Conservation (phyloP, 2,888 invertebrate species). For the Standfussiana lucernea region DNA sequence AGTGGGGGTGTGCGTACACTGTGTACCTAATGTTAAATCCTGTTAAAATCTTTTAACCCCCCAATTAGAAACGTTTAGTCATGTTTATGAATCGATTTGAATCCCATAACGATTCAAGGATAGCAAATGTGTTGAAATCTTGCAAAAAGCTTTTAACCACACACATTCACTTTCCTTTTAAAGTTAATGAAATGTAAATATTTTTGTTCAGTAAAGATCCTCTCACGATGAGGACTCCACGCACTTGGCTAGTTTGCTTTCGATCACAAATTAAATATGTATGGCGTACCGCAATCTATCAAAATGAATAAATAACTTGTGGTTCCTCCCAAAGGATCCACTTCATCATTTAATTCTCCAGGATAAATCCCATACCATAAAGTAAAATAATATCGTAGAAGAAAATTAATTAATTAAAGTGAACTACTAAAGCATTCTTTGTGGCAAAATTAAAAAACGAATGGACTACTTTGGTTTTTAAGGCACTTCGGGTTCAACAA, state of each 20-base stretch:
- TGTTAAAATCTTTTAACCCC: neutral
- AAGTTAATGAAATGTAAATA: neutral
- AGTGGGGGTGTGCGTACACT: neutral
- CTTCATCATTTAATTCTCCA: slow-evolving; percentile 18
- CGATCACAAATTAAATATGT: slow-evolving; percentile 60
- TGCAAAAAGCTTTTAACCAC: too few relatives aligned
- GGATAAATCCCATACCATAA: neutral
- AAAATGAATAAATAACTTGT: slow-evolving; percentile 39
- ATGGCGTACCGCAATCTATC: slow-evolving; percentile 39
- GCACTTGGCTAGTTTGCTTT: slow-evolving; percentile 4
- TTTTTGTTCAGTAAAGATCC: neutral
- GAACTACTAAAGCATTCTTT: neutral
- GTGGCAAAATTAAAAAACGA: too few relatives aligned
- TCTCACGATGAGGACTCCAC: neutral
- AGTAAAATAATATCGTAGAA: neutral
- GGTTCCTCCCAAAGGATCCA: slow-evolving; percentile 29
- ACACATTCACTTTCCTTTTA: too few relatives aligned
- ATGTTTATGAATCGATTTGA: neutral
- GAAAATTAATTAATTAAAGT: neutral
- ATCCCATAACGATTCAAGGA: neutral
- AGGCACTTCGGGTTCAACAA: neutral
- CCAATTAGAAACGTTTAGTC: neutral
- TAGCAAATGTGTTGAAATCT: too few relatives aligned
- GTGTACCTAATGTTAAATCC: neutral
- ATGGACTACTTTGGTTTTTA: neutral